Base-by-base conservation (phyloP, 2,797 vertebrate genomes). In the Poecilia wingei region DNA sequence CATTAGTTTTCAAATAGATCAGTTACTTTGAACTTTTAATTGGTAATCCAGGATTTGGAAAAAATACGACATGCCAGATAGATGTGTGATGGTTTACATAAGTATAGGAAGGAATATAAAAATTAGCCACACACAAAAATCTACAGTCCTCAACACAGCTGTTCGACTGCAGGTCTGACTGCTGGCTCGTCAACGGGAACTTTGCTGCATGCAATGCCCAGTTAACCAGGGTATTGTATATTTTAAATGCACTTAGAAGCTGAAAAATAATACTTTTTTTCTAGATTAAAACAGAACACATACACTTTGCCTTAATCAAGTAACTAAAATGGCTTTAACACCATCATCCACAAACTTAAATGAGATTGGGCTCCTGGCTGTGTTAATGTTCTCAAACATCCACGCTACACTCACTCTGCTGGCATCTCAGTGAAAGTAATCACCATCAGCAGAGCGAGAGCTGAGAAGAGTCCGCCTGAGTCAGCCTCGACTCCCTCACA, bases 401-500 rank as follows among this genome's bases (percentile, higher is more conserved):
- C 31, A 75, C 36, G 64, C 75, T 80, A 68, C 53, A 43, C 39
- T 81, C 72, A 70, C 64, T 82, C 79, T 78, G 80, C 80, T 83
- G 79, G 33, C 43, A 41, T 79, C 57, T 74, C 71, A 49, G 75
- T 41, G 78, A 69, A 74, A 72, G 33, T 79, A 70, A 79, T 82
- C 76, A 71, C 55, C 53, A 76, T 70, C 45, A 82, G 69, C 47
- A 82, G 64, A 41, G 80, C 47, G 66, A 77, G 70, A 74, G 82
- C 74, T 36, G 78, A 75, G 80, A 49, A 78, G 85, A 80, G 83
- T 81, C 82, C 78, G 85, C 77, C 76, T 31, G 88, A 92, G 80
- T 91, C 88, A 87, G 82, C 86, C 82, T 36, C 77, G 76, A 91
- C 89, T 86, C 90, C 87, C 79, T 79, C 74, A 86, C 82, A 78